Evolutionary conservation across 2,113 vertebrate species (phyloP), one percentile per base, ranked within the genome.

Genomic region (Catharus bicknelli): DNA sequence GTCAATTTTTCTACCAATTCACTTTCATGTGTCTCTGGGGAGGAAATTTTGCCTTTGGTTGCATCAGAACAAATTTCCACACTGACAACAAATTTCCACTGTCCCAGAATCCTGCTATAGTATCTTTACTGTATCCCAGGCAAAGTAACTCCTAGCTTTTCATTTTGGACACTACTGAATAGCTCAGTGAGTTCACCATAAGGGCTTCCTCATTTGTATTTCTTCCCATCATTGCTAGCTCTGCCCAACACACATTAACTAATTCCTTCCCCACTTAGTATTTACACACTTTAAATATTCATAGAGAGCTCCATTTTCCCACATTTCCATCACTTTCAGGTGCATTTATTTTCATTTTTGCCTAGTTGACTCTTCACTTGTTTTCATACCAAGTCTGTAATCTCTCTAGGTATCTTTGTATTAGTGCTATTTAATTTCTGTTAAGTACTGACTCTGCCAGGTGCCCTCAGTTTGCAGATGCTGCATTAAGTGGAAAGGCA

Each of bases 391-490:
- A 77, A 93, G 48, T 59, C 76, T 80, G 76, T 96, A 94, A 96
- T 88, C 95, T 94, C 95, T 95, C 76, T 88, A 86, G 80, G 84
- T 93, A 62, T 86, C 76, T 95, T 86, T 86, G 59, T 51, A 81
- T 95, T 94, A 95, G 82, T 85, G 70, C 86, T 88, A 69, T 86
- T 94, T 95, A 94, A 96, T 94, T 94, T 90, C 75, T 93, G 73
- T 82, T 95, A 92, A 93, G 51, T 86, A 86, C 89, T 94, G 93
- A 94, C 51, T 21, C 17, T 64, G 87, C 87, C 93, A 86, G 67
- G 68, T 90, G 75, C 67, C 64, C 82, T 93, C 51, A 32, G 18
- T 50, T 73, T 91, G 75, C 87, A 94, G 84, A 77, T 92, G 89
- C 81, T 74, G 70, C 59, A 75, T 10, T 36, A 67, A 85, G n/a